Evolutionary conservation across 2,888 invertebrate species (phyloP), one percentile per base, ranked within the genome.

Genomic region (Scaptomyza cyrtandrae): DNA sequence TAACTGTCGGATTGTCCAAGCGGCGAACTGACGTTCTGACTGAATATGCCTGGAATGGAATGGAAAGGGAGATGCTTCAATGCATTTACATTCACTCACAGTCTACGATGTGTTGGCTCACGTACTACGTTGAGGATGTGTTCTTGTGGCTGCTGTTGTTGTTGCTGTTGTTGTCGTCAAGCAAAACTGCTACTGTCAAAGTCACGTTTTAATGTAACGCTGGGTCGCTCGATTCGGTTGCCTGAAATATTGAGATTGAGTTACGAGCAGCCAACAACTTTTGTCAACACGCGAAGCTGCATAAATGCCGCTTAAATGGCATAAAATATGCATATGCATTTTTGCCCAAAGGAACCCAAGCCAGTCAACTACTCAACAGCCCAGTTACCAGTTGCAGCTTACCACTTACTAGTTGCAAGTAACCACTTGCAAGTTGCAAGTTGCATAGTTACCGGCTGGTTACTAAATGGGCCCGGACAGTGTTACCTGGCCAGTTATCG

Each of bases 221-320:
- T 85, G 70, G 46, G 16, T 2, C 6, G 33, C 33, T 65, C 82
- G 69, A 72, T 65, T 76, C 62, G 72, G 73, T 68, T 75, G 81
- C 72, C 82, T 81, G 89, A 83, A 83, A 83, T 83, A 83, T 83
- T 88, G 82, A 83, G 82, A 83, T 83, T 83, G 89, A 83, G 82
- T 83, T 83, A 83, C 82, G 82, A 83, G 82, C 82, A 83, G 87
- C 87, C 89, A 83, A 83, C 82, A 83, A 83, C 87, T 83, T 83
- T 83, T 83, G 82, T 83, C 82, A 83, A 83, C 82, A 83, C 82
- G 82, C 82, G 82, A 83, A 88, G 82, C 89, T 86, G 82, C 82
- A 83, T 83, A 83, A 83, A 88, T 83, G 82, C 87, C 81, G 82
- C 89, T 83, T 84, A 83, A 83, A 88, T 88, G 82, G 85, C 82